phyloP scores from a whole-genome alignment of 2,797 vertebrate species.

The Eleutherodactylus coqui region DNA sequence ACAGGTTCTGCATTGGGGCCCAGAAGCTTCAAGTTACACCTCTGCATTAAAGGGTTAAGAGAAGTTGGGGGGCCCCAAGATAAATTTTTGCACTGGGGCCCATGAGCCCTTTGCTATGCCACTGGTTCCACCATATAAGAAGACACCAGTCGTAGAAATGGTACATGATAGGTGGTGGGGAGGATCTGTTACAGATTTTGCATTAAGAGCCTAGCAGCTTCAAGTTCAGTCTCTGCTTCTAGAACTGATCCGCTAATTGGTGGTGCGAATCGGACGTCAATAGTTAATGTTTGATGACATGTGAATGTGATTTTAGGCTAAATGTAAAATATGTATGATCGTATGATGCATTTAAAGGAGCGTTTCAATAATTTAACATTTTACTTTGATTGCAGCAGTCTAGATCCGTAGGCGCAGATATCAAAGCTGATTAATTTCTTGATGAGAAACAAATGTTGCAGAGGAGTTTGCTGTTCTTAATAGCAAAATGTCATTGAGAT shows the following conservation, averaged over 20 bases:
- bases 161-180: background rate
- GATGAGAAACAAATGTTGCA: conserved; percentile 37
- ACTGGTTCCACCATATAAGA: background rate
- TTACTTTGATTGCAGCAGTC: conserved; percentile 27
- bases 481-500: conserved; percentile 11
- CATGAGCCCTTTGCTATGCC: background rate
- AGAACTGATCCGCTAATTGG: background rate
- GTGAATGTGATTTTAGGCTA: conserved; percentile 30
- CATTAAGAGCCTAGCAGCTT: background rate
- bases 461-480: background rate
- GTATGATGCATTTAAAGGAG: conserved; percentile 27
- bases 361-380: conserved; percentile 44
- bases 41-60: too few relatives aligned
- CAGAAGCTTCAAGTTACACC: too few relatives aligned
- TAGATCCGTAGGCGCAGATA: conserved; percentile 30
- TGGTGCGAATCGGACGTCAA: background rate
- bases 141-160: background rate
- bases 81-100: too few relatives aligned
- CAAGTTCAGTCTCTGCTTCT: background rate
- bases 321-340: conserved; percentile 51
- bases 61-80: too few relatives aligned
- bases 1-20: too few relatives aligned
- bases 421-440: conserved; percentile 43
- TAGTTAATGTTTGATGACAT: conserved; percentile 24
- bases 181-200: background rate